Evolutionary conservation across 92 coral and sea anemone genomes (phyloP), one percentile per base, ranked within the genome.

Genomic region (Zoanthus gigantus): DNA sequence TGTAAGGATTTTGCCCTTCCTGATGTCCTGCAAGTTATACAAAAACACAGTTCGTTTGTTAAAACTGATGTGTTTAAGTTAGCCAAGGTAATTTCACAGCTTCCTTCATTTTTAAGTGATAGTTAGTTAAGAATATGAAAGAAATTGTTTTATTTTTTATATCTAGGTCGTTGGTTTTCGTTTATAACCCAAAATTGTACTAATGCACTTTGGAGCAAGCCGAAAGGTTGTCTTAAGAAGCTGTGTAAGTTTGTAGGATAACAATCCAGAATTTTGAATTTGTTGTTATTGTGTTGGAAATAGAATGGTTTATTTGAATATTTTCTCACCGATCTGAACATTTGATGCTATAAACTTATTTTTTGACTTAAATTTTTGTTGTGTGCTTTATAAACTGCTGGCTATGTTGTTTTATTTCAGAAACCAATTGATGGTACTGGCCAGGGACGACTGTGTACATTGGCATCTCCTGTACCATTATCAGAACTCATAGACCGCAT

Each of bases 391-490:
- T 60, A 5, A 60, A 60, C 7, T 58, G 50, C 56, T 66, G 56
- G 8, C 5, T 50, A 7, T 50, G 12, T 50, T 50, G 56, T 50
- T 50, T 37, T 50, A 11, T 42, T 76, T 15, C 69, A 97, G 99
- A 76, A 90, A 79, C 98, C 98, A 9, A 77, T 95, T 18, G 89
- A 89, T 69, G 91, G 87, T 17, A 91, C 99, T 15, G 99, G 98
- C 14, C 88, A 90, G 81, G 99, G 99, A 11, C 95, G 99, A 14
- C 92, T 95, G 52, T 97, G 94, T 68, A 81, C 94, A 5, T 85
- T 97, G 56, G 86, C 82, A 34, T 75, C 94, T 16, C 85, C 95
- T 66, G 91, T 90, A 7, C 74, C 90, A 8, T 86, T 97, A 48
- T 77, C 90, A 72, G 93, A 85, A 12, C 89, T 97, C 50, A 57